phyloP scores from a whole-genome alignment of 2,113 vertebrate species.

The Corvus moneduloides region DNA sequence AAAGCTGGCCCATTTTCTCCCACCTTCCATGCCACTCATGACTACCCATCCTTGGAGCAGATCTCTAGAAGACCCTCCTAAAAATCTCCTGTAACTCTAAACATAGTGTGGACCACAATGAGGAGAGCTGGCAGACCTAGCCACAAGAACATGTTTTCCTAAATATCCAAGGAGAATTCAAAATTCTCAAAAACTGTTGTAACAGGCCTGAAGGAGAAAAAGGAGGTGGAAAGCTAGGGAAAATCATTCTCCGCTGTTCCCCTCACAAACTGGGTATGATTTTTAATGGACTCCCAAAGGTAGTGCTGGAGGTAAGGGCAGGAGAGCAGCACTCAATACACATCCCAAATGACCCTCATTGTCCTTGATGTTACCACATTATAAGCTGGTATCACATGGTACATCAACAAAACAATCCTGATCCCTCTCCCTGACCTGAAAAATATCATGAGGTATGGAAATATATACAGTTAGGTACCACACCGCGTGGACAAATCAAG shows the following conservation, averaged over 20 bases:
- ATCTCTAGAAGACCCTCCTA: neutral
- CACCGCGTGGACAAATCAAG: neutral
- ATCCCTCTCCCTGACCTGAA: neutral
- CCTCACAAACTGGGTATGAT: neutral
- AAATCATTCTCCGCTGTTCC: neutral
- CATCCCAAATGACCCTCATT: neutral
- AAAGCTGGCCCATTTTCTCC: neutral
- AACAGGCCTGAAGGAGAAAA: neutral
- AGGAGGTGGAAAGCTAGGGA: neutral
- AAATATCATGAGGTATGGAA: neutral
- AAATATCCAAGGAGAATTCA: neutral
- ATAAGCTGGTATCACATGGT: neutral
- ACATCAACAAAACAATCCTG: neutral
- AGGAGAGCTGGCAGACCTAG: neutral
- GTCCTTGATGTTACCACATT: neutral
- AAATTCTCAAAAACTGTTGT: neutral
- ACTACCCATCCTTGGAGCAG: accelerated
- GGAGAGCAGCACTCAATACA: neutral
- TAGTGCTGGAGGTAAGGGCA: neutral
- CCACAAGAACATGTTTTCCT: neutral
- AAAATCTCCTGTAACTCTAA: neutral
- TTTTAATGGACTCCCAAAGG: neutral
- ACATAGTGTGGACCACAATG: neutral
- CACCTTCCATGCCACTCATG: neutral
- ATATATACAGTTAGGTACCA: neutral